Evolutionary conservation across 2,888 invertebrate species (phyloP).

Genomic region (Ptilodon capucinus): DNA sequence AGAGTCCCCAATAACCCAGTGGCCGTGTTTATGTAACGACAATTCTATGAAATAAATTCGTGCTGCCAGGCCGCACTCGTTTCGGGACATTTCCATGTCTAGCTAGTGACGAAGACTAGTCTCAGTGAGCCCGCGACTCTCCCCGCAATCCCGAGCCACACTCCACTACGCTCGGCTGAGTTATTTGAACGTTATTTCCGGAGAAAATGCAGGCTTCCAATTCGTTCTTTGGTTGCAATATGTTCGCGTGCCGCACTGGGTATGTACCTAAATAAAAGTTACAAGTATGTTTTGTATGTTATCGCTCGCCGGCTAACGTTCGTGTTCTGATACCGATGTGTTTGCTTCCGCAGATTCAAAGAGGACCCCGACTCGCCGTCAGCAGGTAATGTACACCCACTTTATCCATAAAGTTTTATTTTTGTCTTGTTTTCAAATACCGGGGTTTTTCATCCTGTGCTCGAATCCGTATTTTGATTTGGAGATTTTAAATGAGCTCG

Average conservation of each 20-base stretch:
- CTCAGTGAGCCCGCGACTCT: too few species aligned
- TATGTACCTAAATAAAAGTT: neutral
- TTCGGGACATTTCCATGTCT: neutral
- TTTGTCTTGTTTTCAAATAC: neutral
- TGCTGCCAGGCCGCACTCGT: neutral
- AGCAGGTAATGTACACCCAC: conserved; percentile 36
- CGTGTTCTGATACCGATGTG: neutral
- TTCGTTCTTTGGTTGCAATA: neutral
- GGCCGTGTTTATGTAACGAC: conserved; percentile 43
- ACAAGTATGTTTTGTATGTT: neutral
- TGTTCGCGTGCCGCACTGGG: neutral
- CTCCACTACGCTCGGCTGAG: too few species aligned
- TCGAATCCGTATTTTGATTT: neutral
- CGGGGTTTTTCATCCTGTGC: neutral
- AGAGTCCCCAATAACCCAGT: conserved; percentile 59
- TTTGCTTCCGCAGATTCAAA: conserved; percentile 58
- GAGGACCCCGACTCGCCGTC: conserved; percentile 55
- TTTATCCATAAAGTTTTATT: conserved; percentile 1
- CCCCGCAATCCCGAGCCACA: too few species aligned
- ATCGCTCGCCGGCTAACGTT: too few species aligned
- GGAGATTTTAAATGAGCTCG: too few species aligned
- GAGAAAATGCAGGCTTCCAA: neutral
- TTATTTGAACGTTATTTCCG: neutral
- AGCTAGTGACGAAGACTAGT: too few species aligned
- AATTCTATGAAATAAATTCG: neutral